phyloP scores from a whole-genome alignment of 2,888 invertebrate genomes.

The Thera britannica region DNA sequence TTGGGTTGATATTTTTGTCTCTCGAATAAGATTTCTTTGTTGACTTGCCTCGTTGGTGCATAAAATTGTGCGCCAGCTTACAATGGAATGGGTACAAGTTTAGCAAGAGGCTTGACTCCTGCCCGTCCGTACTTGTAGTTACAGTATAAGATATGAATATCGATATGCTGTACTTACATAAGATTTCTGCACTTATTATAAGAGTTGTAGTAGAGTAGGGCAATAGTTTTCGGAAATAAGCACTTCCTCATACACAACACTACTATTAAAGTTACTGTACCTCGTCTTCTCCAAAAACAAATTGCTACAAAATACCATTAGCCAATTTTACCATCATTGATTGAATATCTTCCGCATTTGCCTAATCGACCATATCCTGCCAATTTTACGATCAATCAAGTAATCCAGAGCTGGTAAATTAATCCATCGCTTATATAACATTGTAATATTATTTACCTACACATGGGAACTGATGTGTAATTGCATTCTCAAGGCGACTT shows the following conservation, averaged over 20 bases:
- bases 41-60: conserved; percentile 30
- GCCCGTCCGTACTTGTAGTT: conserved; percentile 9
- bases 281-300: conserved; percentile 23
- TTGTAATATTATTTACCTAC: conserved; percentile 23
- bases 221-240: conserved; percentile 30
- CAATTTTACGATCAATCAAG: conserved; percentile 57
- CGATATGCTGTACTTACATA: conserved; percentile 1
- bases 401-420: conserved; percentile 42
- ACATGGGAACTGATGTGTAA: conserved; percentile 35
- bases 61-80: conserved; percentile 28
- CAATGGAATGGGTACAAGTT: conserved; percentile 30
- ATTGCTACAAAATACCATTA: conserved; percentile 49
- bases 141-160: conserved; percentile 10
- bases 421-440: conserved; percentile 33
- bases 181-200: conserved; percentile 16
- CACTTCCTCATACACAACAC: conserved; percentile 26
- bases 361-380: conserved; percentile 71
- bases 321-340: conserved; percentile 61
- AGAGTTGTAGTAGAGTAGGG: conserved; percentile 26
- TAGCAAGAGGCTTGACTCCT: conserved; percentile 25
- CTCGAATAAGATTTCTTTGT: conserved; percentile 30
- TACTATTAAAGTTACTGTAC: conserved; percentile 12
- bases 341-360: conserved; percentile 68
- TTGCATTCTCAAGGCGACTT: conserved; percentile 39
- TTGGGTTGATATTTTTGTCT: conserved; percentile 34